These are phyloP conservation scores for Trididemnum clinides DNA, from an alignment of 23 tunicate species.

Conservation along the genomic window DNA sequence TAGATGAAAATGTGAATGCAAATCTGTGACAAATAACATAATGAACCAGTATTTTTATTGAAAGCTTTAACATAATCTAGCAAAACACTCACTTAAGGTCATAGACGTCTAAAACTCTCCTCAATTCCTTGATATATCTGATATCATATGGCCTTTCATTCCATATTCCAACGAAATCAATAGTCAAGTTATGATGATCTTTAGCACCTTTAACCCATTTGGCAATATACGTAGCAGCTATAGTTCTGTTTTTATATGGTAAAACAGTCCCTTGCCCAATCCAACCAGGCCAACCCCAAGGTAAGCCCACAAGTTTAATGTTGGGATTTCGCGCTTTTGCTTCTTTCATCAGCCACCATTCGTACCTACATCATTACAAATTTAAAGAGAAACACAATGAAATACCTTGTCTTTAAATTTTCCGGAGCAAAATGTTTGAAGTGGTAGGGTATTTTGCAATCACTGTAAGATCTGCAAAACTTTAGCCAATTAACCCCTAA, in stretches of 20 bases:
- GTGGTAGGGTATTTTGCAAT: too few relatives aligned
- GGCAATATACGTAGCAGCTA: constrained; percentile 64
- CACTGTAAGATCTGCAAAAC: too few relatives aligned
- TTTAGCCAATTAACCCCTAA: too few relatives aligned
- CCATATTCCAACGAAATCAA: constrained; percentile 93
- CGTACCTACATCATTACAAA: constrained; percentile 85
- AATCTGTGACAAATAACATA: too few relatives aligned
- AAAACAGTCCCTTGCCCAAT: constrained; percentile 69
- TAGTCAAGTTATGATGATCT: constrained; percentile 48
- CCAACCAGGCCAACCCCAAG: constrained; percentile 98
- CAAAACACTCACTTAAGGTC: constrained; percentile 64
- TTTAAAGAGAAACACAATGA: too few relatives aligned
- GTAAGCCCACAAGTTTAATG: constrained; percentile 72
- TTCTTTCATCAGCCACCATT: constrained; percentile 97
- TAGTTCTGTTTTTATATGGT: constrained; percentile 57
- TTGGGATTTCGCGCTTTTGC: constrained; percentile 88
- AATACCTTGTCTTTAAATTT: too few relatives aligned
- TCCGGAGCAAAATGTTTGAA: too few relatives aligned
- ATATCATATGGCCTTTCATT: constrained; percentile 93
- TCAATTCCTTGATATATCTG: constrained; percentile 68
- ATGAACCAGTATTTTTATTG: too few relatives aligned
- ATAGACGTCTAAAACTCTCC: constrained; percentile 47
- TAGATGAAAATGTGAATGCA: too few relatives aligned
- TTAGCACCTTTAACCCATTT: constrained; percentile 87
- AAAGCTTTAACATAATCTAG: too few relatives aligned